Conservation (phyloP, 2,113 vertebrate species). For the Cepphus grylle region DNA sequence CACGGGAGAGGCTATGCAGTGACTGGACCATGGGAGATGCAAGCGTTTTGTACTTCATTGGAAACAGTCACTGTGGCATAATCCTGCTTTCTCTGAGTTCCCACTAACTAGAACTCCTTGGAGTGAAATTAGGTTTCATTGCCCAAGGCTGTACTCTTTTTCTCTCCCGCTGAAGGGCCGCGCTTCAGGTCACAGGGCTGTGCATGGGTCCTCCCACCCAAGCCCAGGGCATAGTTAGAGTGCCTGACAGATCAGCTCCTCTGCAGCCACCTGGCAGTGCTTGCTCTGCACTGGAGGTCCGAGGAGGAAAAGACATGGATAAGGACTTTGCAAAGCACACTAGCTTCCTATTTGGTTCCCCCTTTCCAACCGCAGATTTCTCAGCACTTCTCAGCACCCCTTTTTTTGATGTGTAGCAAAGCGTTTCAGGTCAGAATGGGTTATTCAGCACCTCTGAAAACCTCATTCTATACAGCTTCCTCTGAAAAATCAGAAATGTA, state of each 20-base stretch:
- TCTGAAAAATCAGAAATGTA: not conserved
- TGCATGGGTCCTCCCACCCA: constrained; percentile 4
- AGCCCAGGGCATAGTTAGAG: not conserved
- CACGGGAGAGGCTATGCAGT: constrained; percentile 5
- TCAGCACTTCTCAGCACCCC: not conserved
- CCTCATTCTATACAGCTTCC: not conserved
- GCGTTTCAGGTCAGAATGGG: not conserved
- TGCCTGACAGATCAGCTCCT: not conserved
- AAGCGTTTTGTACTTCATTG: not conserved
- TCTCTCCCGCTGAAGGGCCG: not conserved
- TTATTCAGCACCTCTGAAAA: not conserved
- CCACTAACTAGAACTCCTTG: not conserved
- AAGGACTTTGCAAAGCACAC: not conserved
- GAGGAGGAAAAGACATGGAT: not conserved
- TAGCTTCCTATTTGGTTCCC: not conserved
- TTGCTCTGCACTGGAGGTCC: not conserved
- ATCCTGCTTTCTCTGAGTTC: constrained; percentile 13
- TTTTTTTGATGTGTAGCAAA: not conserved
- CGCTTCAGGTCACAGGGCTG: constrained; percentile 30
- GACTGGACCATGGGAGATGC: constrained; percentile 16
- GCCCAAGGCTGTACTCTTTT: constrained; percentile 40
- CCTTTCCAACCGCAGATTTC: not conserved
- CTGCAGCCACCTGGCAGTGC: constrained; percentile 3
- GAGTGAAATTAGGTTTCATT: constrained; percentile 54
- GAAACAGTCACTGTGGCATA: not conserved